Evolutionary conservation across 2,113 vertebrate species (phyloP), one percentile per base, ranked within the genome.

Genomic region (Aleadryas rufinucha): DNA sequence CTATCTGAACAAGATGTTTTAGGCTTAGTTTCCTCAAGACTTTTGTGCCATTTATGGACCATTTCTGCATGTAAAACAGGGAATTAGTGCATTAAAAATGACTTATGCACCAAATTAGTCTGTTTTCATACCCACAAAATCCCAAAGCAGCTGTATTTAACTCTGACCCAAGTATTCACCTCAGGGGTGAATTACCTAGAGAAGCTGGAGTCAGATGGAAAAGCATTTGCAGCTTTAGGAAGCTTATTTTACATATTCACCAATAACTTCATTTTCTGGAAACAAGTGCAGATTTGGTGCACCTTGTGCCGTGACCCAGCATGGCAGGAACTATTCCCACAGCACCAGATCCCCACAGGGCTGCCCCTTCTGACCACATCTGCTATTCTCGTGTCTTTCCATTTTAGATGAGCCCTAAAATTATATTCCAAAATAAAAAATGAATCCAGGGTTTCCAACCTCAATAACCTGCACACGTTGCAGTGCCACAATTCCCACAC

Each of bases 31-130:
- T 97, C 56, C 54, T 78, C 74, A 87, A 95, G 89, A 88, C 81
- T 96, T 96, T 81, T 89, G 91, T 95, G 94, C 95, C 91, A 85
- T 94, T 96, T 96, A 94, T 75, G 71, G 82, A 90, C 93, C 79
- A 91, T 96, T 96, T 97, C 90, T 96, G 92, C 91, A 87, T 93
- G 79, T 90, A 96, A 97, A 97, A 92, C 61, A 92, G 97, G 94
- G 95, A 93, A 96, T 95, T 91, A 93, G 95, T 68, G 85, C 87
- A 94, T 93, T 97, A 97, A 97, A 98, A 97, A 96, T 97, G 96
- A 98, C 88, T 92, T 95, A 97, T 65, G 35, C 65, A 89, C 96
- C 97, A 97, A 97, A 98, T 96, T 96, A 97, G 94, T 84, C 92
- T 96, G 90, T 96, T 97, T 96, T 96, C 89, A 87, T 97, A 96